These are phyloP conservation scores for Pituophis catenifer DNA, from an alignment of 2,113 vertebrate species.

Conservation along the genomic window DNA sequence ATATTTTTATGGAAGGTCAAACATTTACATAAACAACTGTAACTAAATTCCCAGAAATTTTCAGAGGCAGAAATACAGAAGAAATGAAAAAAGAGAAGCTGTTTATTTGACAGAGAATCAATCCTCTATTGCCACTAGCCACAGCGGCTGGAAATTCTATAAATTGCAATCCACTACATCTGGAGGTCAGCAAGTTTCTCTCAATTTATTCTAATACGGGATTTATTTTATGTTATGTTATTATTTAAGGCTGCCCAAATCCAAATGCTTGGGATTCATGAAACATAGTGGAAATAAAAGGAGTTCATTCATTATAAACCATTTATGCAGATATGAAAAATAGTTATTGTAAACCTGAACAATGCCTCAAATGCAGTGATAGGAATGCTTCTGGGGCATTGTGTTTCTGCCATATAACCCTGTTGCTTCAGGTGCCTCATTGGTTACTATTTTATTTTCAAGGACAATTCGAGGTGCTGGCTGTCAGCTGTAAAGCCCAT, in stretches of 20 bases:
- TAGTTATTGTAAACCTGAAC: background rate
- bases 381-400: background rate
- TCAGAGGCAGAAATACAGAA: conserved; percentile 18
- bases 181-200: background rate
- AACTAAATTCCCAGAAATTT: conserved; percentile 47
- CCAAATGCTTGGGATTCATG: background rate
- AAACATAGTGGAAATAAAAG: background rate
- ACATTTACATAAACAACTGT: conserved; percentile 45
- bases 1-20: conserved; percentile 35
- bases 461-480: background rate
- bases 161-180: background rate
- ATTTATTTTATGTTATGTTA: background rate
- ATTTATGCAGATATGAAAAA: background rate
- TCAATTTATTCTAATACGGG: background rate
- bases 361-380: background rate
- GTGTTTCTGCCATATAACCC: background rate
- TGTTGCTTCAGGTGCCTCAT: background rate
- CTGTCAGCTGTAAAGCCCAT: background rate
- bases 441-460: background rate
- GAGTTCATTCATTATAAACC: background rate
- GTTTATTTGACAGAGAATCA: conserved; percentile 34
- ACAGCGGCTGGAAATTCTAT: background rate
- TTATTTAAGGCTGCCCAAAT: background rate
- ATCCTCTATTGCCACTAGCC: conserved; percentile 8
- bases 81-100: conserved; percentile 31